Percentiles rank a stretch among this genome's conserved stretches.
phyloP scores from a whole-genome alignment of 2,797 vertebrate species.

The Neosilurus hyrtlii region DNA sequence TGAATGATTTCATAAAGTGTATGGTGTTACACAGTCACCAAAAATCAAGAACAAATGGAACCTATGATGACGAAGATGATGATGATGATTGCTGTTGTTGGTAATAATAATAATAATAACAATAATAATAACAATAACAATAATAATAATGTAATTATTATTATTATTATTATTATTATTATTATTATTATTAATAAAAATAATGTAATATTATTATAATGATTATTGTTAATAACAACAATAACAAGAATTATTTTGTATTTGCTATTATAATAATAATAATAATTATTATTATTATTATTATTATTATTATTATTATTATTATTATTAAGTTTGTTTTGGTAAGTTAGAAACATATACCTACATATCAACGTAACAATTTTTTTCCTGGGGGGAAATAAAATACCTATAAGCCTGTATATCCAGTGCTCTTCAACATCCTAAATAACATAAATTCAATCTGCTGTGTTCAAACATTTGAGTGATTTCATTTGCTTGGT shows the following conservation, averaged over 20 bases:
- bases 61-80: background rate
- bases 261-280: background rate
- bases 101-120: too few species aligned
- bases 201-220: too few species aligned
- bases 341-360: background rate
- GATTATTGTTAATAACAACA: too few species aligned
- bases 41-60: background rate
- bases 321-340: too few species aligned
- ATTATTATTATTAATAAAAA: too few species aligned
- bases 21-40: background rate
- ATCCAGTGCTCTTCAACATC: background rate
- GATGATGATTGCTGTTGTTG: too few species aligned
- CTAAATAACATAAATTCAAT: background rate
- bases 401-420: background rate
- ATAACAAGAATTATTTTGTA: too few species aligned
- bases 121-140: too few species aligned
- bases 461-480: background rate
- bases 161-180: too few species aligned
- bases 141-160: too few species aligned
- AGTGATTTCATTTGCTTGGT: background rate
- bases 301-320: background rate
- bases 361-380: background rate
- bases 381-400: background rate
- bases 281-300: background rate
- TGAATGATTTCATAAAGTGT: background rate